These are phyloP conservation scores for Psittacula derbiana DNA, from an alignment of 2,797 vertebrate genomes.

Conservation along the genomic window DNA sequence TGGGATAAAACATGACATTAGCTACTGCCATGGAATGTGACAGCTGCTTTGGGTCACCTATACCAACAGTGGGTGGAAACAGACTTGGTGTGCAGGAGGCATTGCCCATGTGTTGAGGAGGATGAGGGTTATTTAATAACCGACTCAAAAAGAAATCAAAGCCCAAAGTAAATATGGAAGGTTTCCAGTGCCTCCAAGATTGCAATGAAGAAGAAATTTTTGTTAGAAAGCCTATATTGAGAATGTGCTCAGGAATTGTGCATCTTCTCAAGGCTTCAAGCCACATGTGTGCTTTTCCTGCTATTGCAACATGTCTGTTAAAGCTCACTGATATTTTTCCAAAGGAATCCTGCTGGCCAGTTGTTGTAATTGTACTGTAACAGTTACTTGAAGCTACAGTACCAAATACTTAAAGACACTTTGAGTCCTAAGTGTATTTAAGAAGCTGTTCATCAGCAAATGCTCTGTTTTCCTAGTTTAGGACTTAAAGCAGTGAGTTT, in stretches of 20 bases:
- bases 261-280: background rate
- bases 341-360: background rate
- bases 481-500: background rate
- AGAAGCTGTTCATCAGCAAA: background rate
- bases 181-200: background rate
- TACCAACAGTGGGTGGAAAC: background rate
- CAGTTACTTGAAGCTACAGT: background rate
- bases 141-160: background rate
- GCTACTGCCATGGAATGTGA: background rate
- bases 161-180: background rate
- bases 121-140: background rate
- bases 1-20: background rate
- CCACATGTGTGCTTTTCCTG: background rate
- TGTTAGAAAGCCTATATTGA: background rate
- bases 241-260: background rate
- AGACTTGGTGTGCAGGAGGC: background rate
- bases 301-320: background rate
- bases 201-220: background rate
- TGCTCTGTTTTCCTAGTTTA: background rate
- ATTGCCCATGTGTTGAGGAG: slow-evolving; percentile 32
- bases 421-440: background rate
- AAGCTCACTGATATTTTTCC: background rate
- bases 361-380: background rate
- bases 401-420: background rate
- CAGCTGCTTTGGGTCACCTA: slow-evolving; percentile 16